phyloP scores from a whole-genome alignment of 92 coral and sea anemone genomes.

The Isaurus tuberculatus region DNA sequence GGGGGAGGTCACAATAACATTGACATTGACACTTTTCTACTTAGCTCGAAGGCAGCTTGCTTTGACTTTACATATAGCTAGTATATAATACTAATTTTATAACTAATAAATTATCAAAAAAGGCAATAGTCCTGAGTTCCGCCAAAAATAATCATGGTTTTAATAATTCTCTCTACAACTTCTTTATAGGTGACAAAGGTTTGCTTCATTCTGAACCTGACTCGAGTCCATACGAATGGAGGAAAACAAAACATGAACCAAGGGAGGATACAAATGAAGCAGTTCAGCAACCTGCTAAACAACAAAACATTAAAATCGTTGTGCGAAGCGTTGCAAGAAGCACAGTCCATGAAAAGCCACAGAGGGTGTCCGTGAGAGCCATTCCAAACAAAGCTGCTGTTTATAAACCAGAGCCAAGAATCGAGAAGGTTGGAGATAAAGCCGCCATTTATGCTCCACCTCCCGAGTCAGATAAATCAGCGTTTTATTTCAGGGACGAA shows the following conservation, averaged over 20 bases:
- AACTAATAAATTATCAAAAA: too few relatives aligned
- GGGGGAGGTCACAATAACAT: too few relatives aligned
- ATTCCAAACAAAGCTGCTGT: conserved; percentile 14
- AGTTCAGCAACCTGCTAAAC: background rate
- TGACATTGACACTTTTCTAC: too few relatives aligned
- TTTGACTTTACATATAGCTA: too few relatives aligned
- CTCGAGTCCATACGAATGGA: background rate
- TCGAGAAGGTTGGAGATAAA: background rate
- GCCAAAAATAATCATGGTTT: too few relatives aligned
- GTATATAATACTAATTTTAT: too few relatives aligned
- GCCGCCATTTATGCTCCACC: background rate
- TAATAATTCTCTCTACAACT: background rate
- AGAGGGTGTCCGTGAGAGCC: conserved; percentile 30
- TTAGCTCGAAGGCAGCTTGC: too few relatives aligned
- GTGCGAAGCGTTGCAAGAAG: conserved; percentile 44
- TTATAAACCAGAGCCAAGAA: background rate
- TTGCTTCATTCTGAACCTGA: conserved; percentile 11
- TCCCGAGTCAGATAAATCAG: background rate
- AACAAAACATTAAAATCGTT: conserved; percentile 17
- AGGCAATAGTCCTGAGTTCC: too few relatives aligned
- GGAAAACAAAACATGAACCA: background rate
- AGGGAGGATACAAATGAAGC: background rate
- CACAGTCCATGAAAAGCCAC: conserved; percentile 16
- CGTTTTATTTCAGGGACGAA: background rate
- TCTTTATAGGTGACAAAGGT: background rate